Percentiles rank a stretch among this genome's conserved stretches.
Conservation (phyloP, 2,888 invertebrate genomes). For the Eupithecia exiguata region DNA sequence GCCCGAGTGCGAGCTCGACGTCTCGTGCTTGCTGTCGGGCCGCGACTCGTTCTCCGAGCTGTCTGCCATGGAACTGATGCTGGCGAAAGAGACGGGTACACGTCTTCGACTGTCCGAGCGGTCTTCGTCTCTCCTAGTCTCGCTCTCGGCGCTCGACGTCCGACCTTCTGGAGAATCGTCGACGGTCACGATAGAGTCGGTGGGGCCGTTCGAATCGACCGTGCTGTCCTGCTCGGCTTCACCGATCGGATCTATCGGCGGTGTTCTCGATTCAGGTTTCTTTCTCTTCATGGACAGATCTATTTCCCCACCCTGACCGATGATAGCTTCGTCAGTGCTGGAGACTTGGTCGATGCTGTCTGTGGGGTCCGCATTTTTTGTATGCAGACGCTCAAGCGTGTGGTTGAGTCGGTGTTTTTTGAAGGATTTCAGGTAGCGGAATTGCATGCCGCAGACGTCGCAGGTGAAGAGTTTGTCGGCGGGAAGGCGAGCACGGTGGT, state of each 20-base stretch:
- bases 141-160: conserved; percentile 73
- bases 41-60: conserved; percentile 81
- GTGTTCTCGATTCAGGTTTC: conserved; percentile 74
- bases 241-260: conserved; percentile 75
- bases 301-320: conserved; percentile 83
- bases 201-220: conserved; percentile 86
- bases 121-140: conserved; percentile 66
- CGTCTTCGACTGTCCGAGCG: conserved; percentile 66
- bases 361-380: conserved; percentile 83
- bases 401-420: conserved; percentile 95
- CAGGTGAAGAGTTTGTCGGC: conserved; percentile 96
- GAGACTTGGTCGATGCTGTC: conserved; percentile 87
- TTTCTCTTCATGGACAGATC: conserved; percentile 83
- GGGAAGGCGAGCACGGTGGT: conserved; percentile 93
- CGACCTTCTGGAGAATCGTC: conserved; percentile 78
- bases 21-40: conserved; percentile 78
- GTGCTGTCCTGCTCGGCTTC: conserved; percentile 89
- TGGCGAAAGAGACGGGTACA: conserved; percentile 79
- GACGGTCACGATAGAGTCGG: conserved; percentile 77
- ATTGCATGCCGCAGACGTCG: conserved; percentile 96
- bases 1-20: conserved; percentile 83
- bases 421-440: conserved; percentile 94
- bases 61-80: conserved; percentile 81
- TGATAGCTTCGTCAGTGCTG: conserved; percentile 87
- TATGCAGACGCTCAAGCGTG: conserved; percentile 91